phyloP scores from a whole-genome alignment of 2,797 vertebrate species.

The Avahi laniger region DNA sequence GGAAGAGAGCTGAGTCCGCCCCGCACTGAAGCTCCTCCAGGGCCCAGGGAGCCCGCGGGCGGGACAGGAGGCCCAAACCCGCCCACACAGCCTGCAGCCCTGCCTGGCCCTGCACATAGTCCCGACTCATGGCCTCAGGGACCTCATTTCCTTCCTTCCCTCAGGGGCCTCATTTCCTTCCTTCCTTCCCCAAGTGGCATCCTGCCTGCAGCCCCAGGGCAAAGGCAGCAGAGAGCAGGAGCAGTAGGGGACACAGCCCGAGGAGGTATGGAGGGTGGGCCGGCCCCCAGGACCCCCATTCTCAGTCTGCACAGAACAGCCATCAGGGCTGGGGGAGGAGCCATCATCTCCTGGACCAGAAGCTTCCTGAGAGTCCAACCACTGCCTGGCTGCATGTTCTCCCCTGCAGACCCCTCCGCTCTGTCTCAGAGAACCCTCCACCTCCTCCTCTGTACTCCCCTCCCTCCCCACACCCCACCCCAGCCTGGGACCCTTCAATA shows the following conservation, averaged over 20 bases:
- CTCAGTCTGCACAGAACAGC: background rate
- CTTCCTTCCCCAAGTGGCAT: background rate
- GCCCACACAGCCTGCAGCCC: background rate
- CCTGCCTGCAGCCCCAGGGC: background rate
- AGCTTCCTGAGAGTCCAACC: background rate
- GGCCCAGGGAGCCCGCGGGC: background rate
- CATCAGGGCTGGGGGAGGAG: background rate
- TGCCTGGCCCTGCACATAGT: rapidly evolving
- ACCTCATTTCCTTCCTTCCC: background rate
- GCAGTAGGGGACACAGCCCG: rapidly evolving
- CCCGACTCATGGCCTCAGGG: rapidly evolving
- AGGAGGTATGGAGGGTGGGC: background rate
- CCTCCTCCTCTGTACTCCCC: background rate
- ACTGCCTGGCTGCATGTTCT: rapidly evolving
- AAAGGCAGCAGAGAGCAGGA: background rate
- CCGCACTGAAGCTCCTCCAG: background rate
- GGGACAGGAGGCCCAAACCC: background rate
- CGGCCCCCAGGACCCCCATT: background rate
- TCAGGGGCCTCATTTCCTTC: background rate
- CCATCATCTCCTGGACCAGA: background rate
- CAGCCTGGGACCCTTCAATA: background rate
- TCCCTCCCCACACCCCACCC: background rate
- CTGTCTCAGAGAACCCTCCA: background rate
- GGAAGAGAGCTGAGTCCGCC: background rate
- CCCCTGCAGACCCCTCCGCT: background rate